These are phyloP conservation scores for Typhlichthys subterraneus DNA, from an alignment of 2,797 vertebrate species.

Conservation along the genomic window DNA sequence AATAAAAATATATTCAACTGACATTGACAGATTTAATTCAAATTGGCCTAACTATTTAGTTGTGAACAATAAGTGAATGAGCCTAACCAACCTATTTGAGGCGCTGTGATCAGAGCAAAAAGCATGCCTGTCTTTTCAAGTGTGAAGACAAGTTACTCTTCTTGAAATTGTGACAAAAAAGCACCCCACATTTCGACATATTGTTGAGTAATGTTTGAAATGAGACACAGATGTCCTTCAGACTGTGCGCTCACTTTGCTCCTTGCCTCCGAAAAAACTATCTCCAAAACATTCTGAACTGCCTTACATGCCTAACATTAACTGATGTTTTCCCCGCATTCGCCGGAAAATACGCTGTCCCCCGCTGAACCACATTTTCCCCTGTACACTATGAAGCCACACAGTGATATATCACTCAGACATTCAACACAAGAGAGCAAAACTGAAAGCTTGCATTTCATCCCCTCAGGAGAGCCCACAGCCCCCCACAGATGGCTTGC, in stretches of 20 bases:
- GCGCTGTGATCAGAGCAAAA: background rate
- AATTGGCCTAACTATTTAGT: too few species aligned
- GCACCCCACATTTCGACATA: slow-evolving; percentile 31
- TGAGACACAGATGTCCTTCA: slow-evolving; percentile 62
- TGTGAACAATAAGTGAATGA: slow-evolving; percentile 10
- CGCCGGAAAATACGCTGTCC: background rate
- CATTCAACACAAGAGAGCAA: slow-evolving; percentile 21
- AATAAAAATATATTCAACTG: too few species aligned
- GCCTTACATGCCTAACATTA: slow-evolving; percentile 13
- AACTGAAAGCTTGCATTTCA: slow-evolving; percentile 47
- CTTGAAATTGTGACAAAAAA: slow-evolving; percentile 43
- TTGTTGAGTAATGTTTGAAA: slow-evolving; percentile 40
- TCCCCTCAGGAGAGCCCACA: slow-evolving; percentile 21
- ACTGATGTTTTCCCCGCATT: slow-evolving; percentile 22
- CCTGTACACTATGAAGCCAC: slow-evolving; percentile 8
- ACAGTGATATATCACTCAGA: slow-evolving; percentile 6
- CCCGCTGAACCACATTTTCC: slow-evolving; percentile 1
- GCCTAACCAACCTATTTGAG: slow-evolving; percentile 28
- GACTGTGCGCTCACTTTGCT: slow-evolving; percentile 32
- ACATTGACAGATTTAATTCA: too few species aligned
- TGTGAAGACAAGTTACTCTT: slow-evolving; percentile 29
- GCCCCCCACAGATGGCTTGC: slow-evolving; percentile 19
- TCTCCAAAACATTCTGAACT: slow-evolving; percentile 3
- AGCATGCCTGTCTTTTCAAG: slow-evolving; percentile 30
- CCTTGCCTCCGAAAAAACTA: slow-evolving; percentile 7